Percentiles rank a stretch among this genome's conserved stretches.
These are phyloP conservation scores for Minunthozetes semirufus DNA, from an alignment of 2,888 invertebrate genomes.

Conservation along the genomic window DNA sequence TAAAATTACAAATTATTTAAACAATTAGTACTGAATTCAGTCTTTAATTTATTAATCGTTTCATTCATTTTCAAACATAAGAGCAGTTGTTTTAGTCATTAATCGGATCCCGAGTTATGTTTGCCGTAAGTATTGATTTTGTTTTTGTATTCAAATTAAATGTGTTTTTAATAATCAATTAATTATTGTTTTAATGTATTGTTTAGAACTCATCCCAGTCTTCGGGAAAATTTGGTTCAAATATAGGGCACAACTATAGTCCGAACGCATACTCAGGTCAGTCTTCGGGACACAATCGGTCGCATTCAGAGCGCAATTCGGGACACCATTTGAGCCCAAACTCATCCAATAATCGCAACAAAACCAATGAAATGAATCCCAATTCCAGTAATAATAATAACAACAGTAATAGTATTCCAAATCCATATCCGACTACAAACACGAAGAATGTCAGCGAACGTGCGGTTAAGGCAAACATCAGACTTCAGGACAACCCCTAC, in stretches of 20 bases:
- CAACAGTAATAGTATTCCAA: not conserved
- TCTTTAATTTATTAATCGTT: not conserved
- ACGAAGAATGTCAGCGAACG: slow-evolving; percentile 45
- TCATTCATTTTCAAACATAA: not conserved
- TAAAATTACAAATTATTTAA: not conserved
- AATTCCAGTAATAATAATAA: not conserved
- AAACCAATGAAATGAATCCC: not conserved
- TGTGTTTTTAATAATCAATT: not conserved
- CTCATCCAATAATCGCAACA: not conserved
- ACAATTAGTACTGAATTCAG: not conserved
- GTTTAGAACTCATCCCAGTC: not conserved
- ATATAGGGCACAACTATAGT: slow-evolving; percentile 16
- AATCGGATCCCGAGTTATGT: not conserved
- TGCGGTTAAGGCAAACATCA: slow-evolving; percentile 52
- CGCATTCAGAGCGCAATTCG: not conserved
- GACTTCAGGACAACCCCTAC: slow-evolving; percentile 74
- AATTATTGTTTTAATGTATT: not conserved
- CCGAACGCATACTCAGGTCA: not conserved
- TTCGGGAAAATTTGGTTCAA: slow-evolving; percentile 7
- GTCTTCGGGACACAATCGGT: not conserved
- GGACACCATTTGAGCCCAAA: not conserved
- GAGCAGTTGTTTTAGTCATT: not conserved
- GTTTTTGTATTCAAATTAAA: not conserved
- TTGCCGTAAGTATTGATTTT: slow-evolving; percentile 18
- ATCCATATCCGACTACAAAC: not conserved